Evolutionary conservation across 2,888 invertebrate species (phyloP).

Genomic region (Conchocele bisecta): DNA sequence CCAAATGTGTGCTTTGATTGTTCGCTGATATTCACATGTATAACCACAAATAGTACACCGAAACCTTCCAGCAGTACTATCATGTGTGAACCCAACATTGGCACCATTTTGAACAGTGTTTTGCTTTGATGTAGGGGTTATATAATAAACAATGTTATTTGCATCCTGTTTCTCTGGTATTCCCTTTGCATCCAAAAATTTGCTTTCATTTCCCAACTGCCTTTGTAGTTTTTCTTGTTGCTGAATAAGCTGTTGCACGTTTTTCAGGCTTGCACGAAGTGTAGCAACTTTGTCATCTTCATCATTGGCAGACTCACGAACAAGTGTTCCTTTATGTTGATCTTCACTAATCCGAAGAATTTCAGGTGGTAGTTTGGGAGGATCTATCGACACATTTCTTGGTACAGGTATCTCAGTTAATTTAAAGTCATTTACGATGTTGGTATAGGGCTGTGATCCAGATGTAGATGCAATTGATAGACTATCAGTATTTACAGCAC

Average conservation of each 20-base stretch:
- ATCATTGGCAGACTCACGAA: background rate
- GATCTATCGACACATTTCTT: slow-evolving; percentile 7
- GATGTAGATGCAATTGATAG: too few species aligned
- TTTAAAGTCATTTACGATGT: too few species aligned
- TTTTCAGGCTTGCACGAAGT: slow-evolving; percentile 32
- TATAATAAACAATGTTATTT: slow-evolving; percentile 43
- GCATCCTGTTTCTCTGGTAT: slow-evolving; percentile 10
- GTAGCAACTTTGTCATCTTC: slow-evolving; percentile 14
- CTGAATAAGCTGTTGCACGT: slow-evolving; percentile 42
- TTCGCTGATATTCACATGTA: slow-evolving; percentile 80
- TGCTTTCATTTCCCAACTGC: slow-evolving; percentile 16
- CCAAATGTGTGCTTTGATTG: slow-evolving; percentile 82
- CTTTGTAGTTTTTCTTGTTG: slow-evolving; percentile 43
- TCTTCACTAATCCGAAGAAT: background rate
- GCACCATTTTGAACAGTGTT: slow-evolving; percentile 43
- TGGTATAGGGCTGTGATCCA: too few species aligned
- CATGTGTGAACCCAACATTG: slow-evolving; percentile 67
- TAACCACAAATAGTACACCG: slow-evolving; percentile 80
- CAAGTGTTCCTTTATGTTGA: background rate
- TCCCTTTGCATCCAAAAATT: slow-evolving; percentile 23
- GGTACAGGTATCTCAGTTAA: slow-evolving; percentile 48
- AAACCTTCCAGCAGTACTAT: slow-evolving; percentile 70
- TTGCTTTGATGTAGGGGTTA: slow-evolving; percentile 57
- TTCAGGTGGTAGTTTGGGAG: slow-evolving; percentile 42
- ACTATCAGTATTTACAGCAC: too few species aligned